These are phyloP conservation scores for Diogma glabrata DNA, from an alignment of 2,888 invertebrate genomes.

Conservation along the genomic window DNA sequence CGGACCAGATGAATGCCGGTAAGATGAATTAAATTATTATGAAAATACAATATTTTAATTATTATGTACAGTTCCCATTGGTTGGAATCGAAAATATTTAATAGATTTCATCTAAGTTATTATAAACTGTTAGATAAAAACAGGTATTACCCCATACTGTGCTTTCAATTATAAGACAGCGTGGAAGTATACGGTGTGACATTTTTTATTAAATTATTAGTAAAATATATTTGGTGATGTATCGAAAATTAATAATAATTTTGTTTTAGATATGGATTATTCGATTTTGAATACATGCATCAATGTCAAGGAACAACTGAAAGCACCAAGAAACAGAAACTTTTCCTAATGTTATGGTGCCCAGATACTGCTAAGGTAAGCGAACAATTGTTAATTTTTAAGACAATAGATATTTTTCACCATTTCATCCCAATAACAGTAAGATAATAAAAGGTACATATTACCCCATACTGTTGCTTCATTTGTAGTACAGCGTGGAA, in stretches of 20 bases:
- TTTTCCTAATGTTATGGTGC: conserved; percentile 98
- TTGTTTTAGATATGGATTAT: conserved; percentile 65
- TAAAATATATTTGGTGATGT: not conserved
- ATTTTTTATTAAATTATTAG: not conserved
- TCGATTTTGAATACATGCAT: conserved; percentile 97
- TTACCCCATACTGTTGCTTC: too few relatives aligned
- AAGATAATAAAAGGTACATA: too few relatives aligned
- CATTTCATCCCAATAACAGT: too few relatives aligned
- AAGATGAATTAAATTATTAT: conserved; percentile 13
- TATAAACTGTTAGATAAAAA: conserved; percentile 10
- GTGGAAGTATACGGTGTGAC: conserved; percentile 6
- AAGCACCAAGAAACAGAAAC: conserved; percentile 94
- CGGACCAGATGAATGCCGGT: conserved; percentile 89
- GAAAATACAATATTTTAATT: not conserved
- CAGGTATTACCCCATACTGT: conserved; percentile 8
- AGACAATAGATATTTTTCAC: too few relatives aligned
- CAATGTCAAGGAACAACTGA: conserved; percentile 95
- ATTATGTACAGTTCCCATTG: conserved; percentile 4
- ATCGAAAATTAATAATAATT: not conserved
- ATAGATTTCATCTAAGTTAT: conserved; percentile 1
- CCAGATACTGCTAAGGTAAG: conserved; percentile 90
- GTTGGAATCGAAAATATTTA: not conserved
- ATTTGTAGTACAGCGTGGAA: too few relatives aligned
- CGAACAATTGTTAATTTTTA: too few relatives aligned
- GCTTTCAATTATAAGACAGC: not conserved